These are phyloP conservation scores for Plodia interpunctella DNA, from an alignment of 1,140 invertebrate genomes.

Conservation along the genomic window DNA sequence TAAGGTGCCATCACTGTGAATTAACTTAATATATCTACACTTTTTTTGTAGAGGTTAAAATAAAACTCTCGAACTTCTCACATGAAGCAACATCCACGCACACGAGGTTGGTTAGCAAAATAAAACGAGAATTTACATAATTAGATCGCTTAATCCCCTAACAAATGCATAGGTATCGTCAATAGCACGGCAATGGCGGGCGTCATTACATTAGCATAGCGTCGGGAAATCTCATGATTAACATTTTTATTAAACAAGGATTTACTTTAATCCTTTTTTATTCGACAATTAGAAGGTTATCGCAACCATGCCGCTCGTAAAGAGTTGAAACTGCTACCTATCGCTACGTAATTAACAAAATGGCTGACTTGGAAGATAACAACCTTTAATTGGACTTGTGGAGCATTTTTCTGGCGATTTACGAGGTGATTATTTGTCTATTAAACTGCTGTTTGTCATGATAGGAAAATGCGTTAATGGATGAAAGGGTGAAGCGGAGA, in stretches of 20 bases:
- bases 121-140: slow-evolving; percentile 4
- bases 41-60: no score
- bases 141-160: slow-evolving; percentile 2
- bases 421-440: slow-evolving; percentile 26
- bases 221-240: slow-evolving; percentile 67
- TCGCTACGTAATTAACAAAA: slow-evolving; percentile 68
- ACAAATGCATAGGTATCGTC: slow-evolving; percentile 23
- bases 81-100: not conserved
- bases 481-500: not conserved
- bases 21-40: no score
- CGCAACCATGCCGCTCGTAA: slow-evolving; percentile 56
- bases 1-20: no score
- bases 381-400: slow-evolving; percentile 45
- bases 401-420: slow-evolving; percentile 35
- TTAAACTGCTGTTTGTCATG: not conserved
- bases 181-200: slow-evolving; percentile 39
- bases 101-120: not conserved
- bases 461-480: not conserved
- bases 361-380: slow-evolving; percentile 53
- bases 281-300: slow-evolving; percentile 71
- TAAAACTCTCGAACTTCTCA: no score
- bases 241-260: slow-evolving; percentile 77
- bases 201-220: slow-evolving; percentile 65
- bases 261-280: slow-evolving; percentile 63
- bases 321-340: slow-evolving; percentile 67